These are phyloP conservation scores for Xenops minutus DNA, from an alignment of 2,797 vertebrate genomes.

Conservation along the genomic window DNA sequence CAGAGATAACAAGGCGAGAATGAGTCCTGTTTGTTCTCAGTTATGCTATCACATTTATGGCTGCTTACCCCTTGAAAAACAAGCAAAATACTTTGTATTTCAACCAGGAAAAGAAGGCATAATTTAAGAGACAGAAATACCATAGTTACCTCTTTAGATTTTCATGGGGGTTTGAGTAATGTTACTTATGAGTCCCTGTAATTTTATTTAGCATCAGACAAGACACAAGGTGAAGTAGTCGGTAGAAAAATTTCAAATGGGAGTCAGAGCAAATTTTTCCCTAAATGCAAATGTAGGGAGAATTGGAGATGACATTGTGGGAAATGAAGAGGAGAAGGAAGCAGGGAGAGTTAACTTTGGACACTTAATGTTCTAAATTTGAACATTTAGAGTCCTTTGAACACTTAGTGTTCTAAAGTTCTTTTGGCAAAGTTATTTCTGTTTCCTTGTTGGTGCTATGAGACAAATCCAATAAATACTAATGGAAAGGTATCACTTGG, in stretches of 20 bases:
- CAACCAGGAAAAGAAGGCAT: not conserved
- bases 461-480: not conserved
- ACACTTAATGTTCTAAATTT: not conserved
- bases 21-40: constrained; percentile 5
- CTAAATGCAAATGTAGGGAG: not conserved
- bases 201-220: not conserved
- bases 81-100: not conserved
- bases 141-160: not conserved
- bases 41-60: not conserved
- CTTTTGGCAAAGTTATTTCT: not conserved
- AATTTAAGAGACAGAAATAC: not conserved
- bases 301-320: not conserved
- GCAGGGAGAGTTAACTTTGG: not conserved
- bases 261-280: not conserved
- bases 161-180: not conserved
- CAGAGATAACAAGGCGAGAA: not conserved
- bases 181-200: not conserved
- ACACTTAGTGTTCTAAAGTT: not conserved
- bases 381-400: not conserved
- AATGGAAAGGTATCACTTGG: not conserved
- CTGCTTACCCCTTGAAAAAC: constrained; percentile 20
- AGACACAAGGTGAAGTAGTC: not conserved
- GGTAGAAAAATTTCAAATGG: constrained; percentile 20
- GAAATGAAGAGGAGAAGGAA: not conserved
- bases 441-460: not conserved